Base-by-base conservation (phyloP, 2,797 vertebrate species). In the Argentina silus region DNA sequence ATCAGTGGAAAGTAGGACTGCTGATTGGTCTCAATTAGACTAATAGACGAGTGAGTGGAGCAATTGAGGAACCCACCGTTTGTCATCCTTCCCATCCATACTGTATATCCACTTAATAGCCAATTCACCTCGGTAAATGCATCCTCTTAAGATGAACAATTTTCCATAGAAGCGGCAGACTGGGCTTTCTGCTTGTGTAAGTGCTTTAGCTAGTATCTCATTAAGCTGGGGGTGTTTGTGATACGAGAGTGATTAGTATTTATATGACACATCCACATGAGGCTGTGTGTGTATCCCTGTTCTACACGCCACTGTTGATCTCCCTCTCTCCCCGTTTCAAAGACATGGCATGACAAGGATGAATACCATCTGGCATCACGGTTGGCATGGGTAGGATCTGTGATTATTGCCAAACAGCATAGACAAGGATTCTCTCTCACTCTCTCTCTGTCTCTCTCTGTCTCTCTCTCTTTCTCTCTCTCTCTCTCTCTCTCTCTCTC, bases 191-290 rank as follows among this genome's bases (percentile, higher is more conserved):
- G 82, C 73, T 71, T n/a, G 74, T 80, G 76, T 72, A 83, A 55
- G 80, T 76, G 85, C 85, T 88, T 85, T 53, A 78, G 84, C 86
- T 44, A 86, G 86, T 36, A 36, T 86, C 87, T 90, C 77, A 86
- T 90, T 90, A 85, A 81, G 80, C 86, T 75, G 85, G 87, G 87
- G 85, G 88, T 85, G 88, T 2, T 36, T 36, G 27, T 85, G 86
- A 88, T 83, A 85, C 72, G 78, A 78, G 80, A 36, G 43, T 89
- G 86, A 91, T 93, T 90, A 88, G 85, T 90, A 88, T 91, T 91
- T 91, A 88, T 91, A 83, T 91, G 87, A 91, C 87, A 91, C 86
- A 88, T 87, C 85, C 87, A 88, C 87, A 87, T 89, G 84, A 88
- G 84, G 85, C 88, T 72, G 77, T 44, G 83, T 81, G 27, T 36